Base-by-base conservation (phyloP, 1,140 invertebrate genomes). In the Colletes gigas region DNA sequence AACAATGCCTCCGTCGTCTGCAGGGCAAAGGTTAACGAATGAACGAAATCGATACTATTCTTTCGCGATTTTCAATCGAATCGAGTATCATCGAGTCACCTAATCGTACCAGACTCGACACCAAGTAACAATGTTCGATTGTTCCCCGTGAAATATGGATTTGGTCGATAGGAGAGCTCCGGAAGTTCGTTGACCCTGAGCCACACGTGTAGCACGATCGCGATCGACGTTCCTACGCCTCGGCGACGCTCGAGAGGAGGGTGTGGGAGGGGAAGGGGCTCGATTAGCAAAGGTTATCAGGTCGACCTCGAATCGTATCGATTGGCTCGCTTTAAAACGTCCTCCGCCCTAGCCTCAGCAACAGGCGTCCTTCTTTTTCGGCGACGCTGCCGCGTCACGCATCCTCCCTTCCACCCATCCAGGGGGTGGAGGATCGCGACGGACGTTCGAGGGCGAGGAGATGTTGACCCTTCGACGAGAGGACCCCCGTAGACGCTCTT, bases 261-360 rank as follows among this genome's bases (percentile, higher is more conserved):
- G n/a, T n/a, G n/a, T n/a, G n/a, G n/a, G n/a, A n/a, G 30, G 30
- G 0, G 30, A 2, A 30, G 63, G 76, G 75, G 17, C 57, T 82
- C 79, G 77, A 88, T 88, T 88, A 84, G 86, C 85, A 88, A 87
- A 88, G 86, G 86, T 88, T 88, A 88, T 88, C 86, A 52, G 76
- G 83, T 80, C 83, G 86, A 88, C 86, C 86, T 88, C 86, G 83
- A 87, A 86, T 84, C 57, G 78, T 81, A 87, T 87, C 85, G 86
- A 87, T 81, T 82, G 78, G 55, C 72, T 68, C 59, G 68, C 59
- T 74, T 54, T 82, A 62, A 86, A 87, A 84, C 65, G 69, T 71
- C 55, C 68, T 50, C 76, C n/a, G 4, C 8, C 54, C 55, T 60
- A 73, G 57, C 74, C 21, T n/a, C 62, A 77, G 74, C 74, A 77